Conservation (phyloP, 2,797 vertebrate genomes). For the Lacerta agilis region DNA sequence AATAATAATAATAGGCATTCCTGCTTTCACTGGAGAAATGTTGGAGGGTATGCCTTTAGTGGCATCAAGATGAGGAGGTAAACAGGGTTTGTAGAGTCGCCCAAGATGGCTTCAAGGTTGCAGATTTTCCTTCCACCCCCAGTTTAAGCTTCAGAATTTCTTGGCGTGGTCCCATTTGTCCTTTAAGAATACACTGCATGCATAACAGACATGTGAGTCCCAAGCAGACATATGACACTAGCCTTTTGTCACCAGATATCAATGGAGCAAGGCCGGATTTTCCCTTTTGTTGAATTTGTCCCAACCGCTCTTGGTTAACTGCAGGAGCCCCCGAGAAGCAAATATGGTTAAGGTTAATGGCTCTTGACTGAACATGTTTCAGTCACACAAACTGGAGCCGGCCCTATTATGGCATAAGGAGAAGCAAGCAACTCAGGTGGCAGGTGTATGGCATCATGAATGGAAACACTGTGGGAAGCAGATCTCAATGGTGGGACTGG, state of each 20-base stretch:
- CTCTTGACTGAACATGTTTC: not conserved
- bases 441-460: not conserved
- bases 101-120: no score
- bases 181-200: not conserved
- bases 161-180: not conserved
- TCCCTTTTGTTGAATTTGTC: not conserved
- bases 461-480: no score
- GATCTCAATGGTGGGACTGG: no score
- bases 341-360: no score
- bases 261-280: not conserved
- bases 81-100: no score
- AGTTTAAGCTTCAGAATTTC: not conserved
- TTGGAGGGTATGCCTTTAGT: no score
- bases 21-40: no score
- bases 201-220: not conserved
- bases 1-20: no score
- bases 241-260: not conserved
- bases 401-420: not conserved
- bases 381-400: not conserved
- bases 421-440: not conserved
- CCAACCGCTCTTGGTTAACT: not conserved
- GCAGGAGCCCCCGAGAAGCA: not conserved
- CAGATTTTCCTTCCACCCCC: no score
- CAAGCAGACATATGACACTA: not conserved
- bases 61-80: no score